Base-by-base conservation (phyloP, 2,888 invertebrate genomes). In the Drosophila atroscutellata region DNA sequence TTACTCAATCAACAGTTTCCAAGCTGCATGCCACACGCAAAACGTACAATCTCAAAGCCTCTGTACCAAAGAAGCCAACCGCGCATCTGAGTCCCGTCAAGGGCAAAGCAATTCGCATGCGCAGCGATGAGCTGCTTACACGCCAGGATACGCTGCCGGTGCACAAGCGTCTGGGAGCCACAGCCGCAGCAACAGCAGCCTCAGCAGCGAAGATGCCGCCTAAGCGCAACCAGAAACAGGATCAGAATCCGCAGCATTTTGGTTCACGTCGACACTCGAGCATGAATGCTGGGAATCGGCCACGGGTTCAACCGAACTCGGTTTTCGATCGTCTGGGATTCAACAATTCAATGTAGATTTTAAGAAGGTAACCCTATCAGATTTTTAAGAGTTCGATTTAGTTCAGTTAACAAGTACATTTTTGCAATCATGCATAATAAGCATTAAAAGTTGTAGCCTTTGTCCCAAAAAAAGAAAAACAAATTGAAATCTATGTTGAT, bases 301-400 rank as follows among this genome's bases (percentile, higher is more conserved):
- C 66, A 36, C 64, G 82, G 45, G 50, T 34, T 49, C 67, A 72
- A 50, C 20, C 62, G 50, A 82, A 72, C 36, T 89, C 92, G 0
- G 92, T 93, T 28, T 93, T 93, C 51, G 91, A 93, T 77, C 91
- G 92, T 20, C 83, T 93, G 34, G 92, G 92, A 8, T 92, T 91
- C 59, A 90, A 84, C 61, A 91, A 85, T 52, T 91, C 85, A 45
- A 65, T 86, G 39, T 85, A 86, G 69, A 63, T 45, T 42, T 54
- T 63, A 69, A 65, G 26, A n/a, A 68, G 45, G 13, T 34, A 42
- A 36, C 6, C 36, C 24, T 54, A 57, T 24, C 54, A 72, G 28
- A 42, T 69, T 20, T 58, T 68, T 69, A 78, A 76, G 76, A 72
- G 65, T 76, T 65, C 26, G 30, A 28, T 71, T 68, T 64, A 70